phyloP scores from a whole-genome alignment of 2,797 vertebrate species.

The Cyclura pinguis region DNA sequence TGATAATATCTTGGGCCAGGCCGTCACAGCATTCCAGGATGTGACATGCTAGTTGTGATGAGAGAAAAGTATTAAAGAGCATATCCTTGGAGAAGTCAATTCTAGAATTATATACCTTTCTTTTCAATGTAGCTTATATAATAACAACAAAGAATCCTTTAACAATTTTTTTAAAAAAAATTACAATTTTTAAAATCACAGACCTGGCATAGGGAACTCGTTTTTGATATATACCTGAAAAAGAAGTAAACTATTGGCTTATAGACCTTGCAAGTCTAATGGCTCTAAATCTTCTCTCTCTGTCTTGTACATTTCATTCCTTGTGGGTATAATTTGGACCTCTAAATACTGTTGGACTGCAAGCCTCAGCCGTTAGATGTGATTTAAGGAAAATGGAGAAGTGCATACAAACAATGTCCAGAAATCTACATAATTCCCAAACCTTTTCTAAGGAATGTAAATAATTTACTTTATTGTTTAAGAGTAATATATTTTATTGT shows the following conservation, averaged over 20 bases:
- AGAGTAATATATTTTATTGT: background rate
- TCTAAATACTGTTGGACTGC: no score
- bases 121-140: background rate
- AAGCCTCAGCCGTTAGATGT: no score
- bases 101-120: background rate
- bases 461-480: background rate
- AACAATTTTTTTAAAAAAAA: background rate
- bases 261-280: background rate
- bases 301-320: background rate
- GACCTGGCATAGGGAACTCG: background rate
- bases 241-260: background rate
- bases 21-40: slow-evolving; percentile 96
- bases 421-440: background rate
- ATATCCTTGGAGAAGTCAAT: background rate
- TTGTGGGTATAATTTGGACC: background rate
- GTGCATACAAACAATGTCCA: no score
- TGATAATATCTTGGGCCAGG: slow-evolving; percentile 95
- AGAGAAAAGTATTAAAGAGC: slow-evolving; percentile 27
- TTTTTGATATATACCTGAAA: background rate
- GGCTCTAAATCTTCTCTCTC: background rate
- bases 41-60: slow-evolving; percentile 89
- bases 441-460: background rate
- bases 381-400: no score
- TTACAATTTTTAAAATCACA: background rate
- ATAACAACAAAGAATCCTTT: background rate